Evolutionary conservation across 2,888 invertebrate genomes (phyloP).

Genomic region (Stratiomys singularior): DNA sequence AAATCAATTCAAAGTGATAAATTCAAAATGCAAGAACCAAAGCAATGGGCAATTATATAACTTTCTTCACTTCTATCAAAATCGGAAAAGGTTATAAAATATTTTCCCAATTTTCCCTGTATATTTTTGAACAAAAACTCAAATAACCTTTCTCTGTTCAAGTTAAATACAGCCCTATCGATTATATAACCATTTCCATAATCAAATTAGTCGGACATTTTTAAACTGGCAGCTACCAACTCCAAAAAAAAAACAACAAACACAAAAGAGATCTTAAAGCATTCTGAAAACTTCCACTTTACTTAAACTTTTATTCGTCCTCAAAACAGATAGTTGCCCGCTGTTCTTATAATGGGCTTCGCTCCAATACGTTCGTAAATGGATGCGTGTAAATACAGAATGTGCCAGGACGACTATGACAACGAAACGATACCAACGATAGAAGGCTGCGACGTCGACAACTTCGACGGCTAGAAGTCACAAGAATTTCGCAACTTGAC

Average conservation of each 20-base stretch:
- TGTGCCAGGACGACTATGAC: neutral
- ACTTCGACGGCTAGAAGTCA: constrained; percentile 15
- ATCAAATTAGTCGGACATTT: too few relatives aligned
- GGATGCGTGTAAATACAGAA: neutral
- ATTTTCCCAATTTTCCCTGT: too few relatives aligned
- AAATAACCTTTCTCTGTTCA: too few relatives aligned
- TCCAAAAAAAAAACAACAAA: neutral
- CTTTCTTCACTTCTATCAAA: too few relatives aligned
- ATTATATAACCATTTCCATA: too few relatives aligned
- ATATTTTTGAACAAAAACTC: too few relatives aligned
- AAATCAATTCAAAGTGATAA: too few relatives aligned
- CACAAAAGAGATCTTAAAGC: constrained; percentile 16
- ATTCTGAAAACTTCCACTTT: constrained; percentile 3
- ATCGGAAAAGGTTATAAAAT: too few relatives aligned
- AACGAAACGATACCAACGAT: neutral
- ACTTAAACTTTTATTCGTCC: constrained; percentile 13
- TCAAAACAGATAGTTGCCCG: constrained; percentile 27
- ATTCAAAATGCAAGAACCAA: too few relatives aligned
- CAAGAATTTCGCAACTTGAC: constrained; percentile 29
- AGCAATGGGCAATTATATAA: too few relatives aligned
- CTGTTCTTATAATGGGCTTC: neutral
- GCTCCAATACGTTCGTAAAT: neutral
- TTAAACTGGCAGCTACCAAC: neutral
- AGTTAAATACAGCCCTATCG: too few relatives aligned
- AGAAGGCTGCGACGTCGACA: neutral